Evolutionary conservation across 1,140 invertebrate species (phyloP).

Genomic region (Achroia grisella): DNA sequence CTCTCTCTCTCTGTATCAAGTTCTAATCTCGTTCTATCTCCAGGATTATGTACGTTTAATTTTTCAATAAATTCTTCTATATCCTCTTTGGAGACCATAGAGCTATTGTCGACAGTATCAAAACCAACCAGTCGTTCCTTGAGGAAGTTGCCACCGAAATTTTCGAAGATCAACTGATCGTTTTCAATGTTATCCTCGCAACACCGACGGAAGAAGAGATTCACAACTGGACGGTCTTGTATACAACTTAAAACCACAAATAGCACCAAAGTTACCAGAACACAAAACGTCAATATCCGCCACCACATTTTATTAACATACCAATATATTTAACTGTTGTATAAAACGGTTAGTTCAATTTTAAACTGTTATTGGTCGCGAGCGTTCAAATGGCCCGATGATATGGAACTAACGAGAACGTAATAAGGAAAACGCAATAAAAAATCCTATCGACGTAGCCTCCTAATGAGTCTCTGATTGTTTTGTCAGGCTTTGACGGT

Average conservation of each 20-base stretch:
- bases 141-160: slow-evolving; percentile 41
- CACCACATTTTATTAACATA: slow-evolving; percentile 47
- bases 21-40: neutral
- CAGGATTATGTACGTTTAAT: slow-evolving; percentile 19
- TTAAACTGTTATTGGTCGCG: neutral
- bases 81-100: slow-evolving; percentile 8
- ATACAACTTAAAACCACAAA: slow-evolving; percentile 46
- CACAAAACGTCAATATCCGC: slow-evolving; percentile 48
- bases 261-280: slow-evolving; percentile 42
- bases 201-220: slow-evolving; percentile 49
- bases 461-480: slow-evolving; percentile 16
- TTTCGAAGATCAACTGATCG: slow-evolving; percentile 44
- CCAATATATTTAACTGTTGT: no score
- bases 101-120: slow-evolving; percentile 18
- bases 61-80: slow-evolving; percentile 10
- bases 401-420: slow-evolving; percentile 1
- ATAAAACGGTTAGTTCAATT: no score
- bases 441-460: slow-evolving; percentile 1
- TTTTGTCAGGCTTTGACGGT: slow-evolving; percentile 4
- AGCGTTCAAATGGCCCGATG: neutral
- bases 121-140: slow-evolving; percentile 40
- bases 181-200: slow-evolving; percentile 51
- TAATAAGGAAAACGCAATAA: slow-evolving; percentile 9
- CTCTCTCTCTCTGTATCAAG: no score
- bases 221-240: slow-evolving; percentile 37